Base-by-base conservation (phyloP, 1,140 invertebrate species). In the Zelostemma sp. region DNA sequence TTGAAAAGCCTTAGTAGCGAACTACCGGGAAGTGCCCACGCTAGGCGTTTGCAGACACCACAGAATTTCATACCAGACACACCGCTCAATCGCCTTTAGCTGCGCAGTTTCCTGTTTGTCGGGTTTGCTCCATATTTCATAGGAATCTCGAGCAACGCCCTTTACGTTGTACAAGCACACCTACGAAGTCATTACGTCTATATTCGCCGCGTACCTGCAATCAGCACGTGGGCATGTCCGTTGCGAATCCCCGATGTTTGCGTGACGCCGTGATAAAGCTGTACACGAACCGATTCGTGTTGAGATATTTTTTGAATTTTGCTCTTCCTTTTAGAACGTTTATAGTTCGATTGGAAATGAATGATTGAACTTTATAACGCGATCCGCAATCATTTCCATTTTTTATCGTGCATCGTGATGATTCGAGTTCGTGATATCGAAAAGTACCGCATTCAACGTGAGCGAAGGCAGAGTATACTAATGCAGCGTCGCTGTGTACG, bases 21-120 rank as follows among this genome's bases (percentile, higher is more conserved):
- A 15, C n/a, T 53, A 31, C 35, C 51, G 35, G 38, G 43, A 64
- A 59, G 43, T 55, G 51, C 56, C 67, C 57, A 50, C 54, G 43
- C 58, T 57, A 43, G 17, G 48, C 71, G 58, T 59, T 62, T 60
- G 28, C 53, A 75, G 43, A 68, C 64, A 53, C 64, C 53, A 51
- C 66, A 66, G 65, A 73, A 75, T 77, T 77, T 75, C 67, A 75
- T 74, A 68, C 59, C 54, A 45, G 48, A 28, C n/a, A 21, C n/a
- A n/a, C n/a, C n/a, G n/a, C n/a, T n/a, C 41, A 17, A 43, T 46
- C 43, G 15, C n/a, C 35, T 46, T 40, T 53, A 18, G 43, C 35
- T 54, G 40, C 48, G 45, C 33, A 41, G 58, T 47, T 58, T 49
- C 68, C 41, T 33, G 58, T 72, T 74, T 64, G 60, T 56, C 49